Evolutionary conservation across 1,140 invertebrate species (phyloP), one percentile per base, ranked within the genome.

Genomic region (Heliothis virescens): DNA sequence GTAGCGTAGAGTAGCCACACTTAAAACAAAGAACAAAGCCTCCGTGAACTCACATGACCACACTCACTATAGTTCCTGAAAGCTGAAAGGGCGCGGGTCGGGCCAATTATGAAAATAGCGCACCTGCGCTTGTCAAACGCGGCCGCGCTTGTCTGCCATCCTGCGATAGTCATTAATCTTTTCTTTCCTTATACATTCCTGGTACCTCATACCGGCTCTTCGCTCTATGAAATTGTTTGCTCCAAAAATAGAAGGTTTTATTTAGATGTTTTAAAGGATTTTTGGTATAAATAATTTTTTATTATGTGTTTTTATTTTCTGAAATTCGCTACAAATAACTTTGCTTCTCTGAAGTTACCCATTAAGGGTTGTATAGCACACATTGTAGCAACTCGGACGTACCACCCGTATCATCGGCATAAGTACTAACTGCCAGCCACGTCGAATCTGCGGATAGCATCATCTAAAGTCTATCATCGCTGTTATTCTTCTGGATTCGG

Each of bases 91-190:
- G 87, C 91, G 85, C 85, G 86, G 88, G 91, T 93, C 86, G 92
- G 87, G 90, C 93, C 93, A 94, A 94, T 94, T 94, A 94, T 94
- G 93, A 94, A 94, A 94, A 92, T 94, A 93, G 92, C 91, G 86
- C 93, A 94, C 93, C 93, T 94, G 93, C 89, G 89, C 91, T 90
- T 93, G 91, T 93, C 92, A 94, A 93, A 94, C 91, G 90, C 89
- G 91, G 86, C 91, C 93, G 91, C 89, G 90, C 85, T 89, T 91
- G 91, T 92, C 90, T 85, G 87, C 87, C 85, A 87, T 85, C 83
- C 86, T 86, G 84, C 84, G 65, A 82, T 76, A 73, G 85, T 88
- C 93, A 94, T 94, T 94, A 94, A 94, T 94, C 93, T 94, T 90
- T 84, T 85, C 87, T 83, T 86, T 92, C 88, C 90, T 94, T 93